Evolutionary conservation across 2,113 vertebrate species (phyloP), one percentile per base, ranked within the genome.

Genomic region (Mixornis gularis): DNA sequence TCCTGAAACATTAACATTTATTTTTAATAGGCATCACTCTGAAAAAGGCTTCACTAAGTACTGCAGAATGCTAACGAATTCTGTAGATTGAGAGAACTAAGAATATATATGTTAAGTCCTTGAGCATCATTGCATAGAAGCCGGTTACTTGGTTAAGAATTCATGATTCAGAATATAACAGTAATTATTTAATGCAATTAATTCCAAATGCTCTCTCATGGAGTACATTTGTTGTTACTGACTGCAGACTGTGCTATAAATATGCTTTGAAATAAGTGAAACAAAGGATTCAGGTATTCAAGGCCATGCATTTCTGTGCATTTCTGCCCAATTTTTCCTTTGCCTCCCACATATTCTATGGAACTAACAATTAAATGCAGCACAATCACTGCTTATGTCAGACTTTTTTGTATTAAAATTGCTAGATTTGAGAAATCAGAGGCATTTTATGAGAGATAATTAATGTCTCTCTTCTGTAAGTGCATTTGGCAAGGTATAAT

Each of bases 1-100:
- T 89, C 74, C 55, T 78, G 72, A 95, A 96, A 95, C 95, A 95
- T 93, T 86, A 91, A 62, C 86, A 93, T 96, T 96, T 96, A 96
- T 96, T 96, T 97, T 95, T 97, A 96, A 96, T 94, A 91, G 80
- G 32, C 59, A 38, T 85, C 93, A 90, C 82, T 91, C 73, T 90
- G 59, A 80, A 89, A 66, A 66, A 18, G 49, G 26, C 62, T 83
- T 91, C 70, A 25, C 24, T 66, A 71, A 82, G 66, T 66, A 72
- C 73, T 44, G 81, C 2, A n/a, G 73, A 81, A 93, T 63, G 21
- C 30, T 87, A 73, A 77, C 90, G 73, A 92, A 69, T 38, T 55
- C 86, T 63, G 41, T 79, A 85, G 78, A 66, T 55, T 38, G 38
- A 82, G 58, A 65, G 15, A 49, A 87, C 7, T 87, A 85, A 64